phyloP scores from a whole-genome alignment of 2,797 vertebrate species.

The Tapirus indicus region DNA sequence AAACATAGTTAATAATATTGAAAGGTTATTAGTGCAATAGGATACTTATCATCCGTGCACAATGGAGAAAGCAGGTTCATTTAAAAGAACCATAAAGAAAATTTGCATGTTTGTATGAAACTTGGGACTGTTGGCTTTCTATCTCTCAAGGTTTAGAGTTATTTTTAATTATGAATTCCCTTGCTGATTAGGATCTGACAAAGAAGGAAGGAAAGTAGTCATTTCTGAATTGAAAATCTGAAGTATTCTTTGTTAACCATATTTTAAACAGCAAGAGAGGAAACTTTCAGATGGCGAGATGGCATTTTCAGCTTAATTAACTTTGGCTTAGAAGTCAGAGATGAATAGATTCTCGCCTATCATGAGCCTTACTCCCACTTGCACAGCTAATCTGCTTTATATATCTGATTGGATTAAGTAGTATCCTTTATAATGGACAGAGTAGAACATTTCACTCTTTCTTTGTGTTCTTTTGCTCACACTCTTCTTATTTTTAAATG shows the following conservation, averaged over 20 bases:
- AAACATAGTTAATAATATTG: conserved; percentile 75
- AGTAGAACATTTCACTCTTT: background rate
- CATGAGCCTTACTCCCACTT: fast-evolving
- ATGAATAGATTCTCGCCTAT: background rate
- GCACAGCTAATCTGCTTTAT: background rate
- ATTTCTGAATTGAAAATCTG: conserved; percentile 49
- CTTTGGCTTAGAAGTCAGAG: conserved; percentile 25
- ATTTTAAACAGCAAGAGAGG: conserved; percentile 18
- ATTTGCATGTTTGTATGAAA: background rate
- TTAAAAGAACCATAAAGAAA: conserved; percentile 63
- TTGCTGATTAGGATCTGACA: conserved; percentile 27
- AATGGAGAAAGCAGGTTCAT: conserved; percentile 5
- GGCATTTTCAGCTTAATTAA: conserved; percentile 56
- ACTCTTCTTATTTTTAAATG: background rate
- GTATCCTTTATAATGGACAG: background rate
- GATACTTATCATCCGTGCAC: conserved; percentile 51
- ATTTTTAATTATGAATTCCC: conserved; percentile 70
- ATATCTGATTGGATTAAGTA: background rate
- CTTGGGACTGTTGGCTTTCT: background rate
- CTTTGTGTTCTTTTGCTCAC: background rate
- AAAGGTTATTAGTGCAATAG: conserved; percentile 63
- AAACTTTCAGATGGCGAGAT: background rate
- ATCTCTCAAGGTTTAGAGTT: conserved; percentile 40
- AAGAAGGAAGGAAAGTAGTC: conserved; percentile 33
- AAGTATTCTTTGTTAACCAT: conserved; percentile 22